Evolutionary conservation across 2,113 vertebrate species (phyloP).

Genomic region (Tauraco erythrolophus): DNA sequence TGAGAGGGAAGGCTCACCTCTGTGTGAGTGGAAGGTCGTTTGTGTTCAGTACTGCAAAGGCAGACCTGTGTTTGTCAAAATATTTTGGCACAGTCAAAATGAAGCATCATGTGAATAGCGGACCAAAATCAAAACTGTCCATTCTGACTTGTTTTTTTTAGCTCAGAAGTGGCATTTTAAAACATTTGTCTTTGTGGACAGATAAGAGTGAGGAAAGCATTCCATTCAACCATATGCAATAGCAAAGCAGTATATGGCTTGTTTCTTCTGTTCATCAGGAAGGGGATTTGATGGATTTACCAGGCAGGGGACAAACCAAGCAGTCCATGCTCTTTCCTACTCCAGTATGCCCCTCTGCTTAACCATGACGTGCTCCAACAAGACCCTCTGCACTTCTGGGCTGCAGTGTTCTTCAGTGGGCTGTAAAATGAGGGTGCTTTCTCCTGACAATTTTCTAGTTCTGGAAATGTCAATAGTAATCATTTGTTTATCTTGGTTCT

Average conservation of each 20-base stretch:
- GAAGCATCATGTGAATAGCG: neutral
- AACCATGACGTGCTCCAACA: neutral
- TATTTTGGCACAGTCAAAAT: neutral
- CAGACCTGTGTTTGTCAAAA: neutral
- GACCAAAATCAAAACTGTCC: neutral
- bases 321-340: neutral
- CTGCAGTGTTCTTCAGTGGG: neutral
- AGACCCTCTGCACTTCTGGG: neutral
- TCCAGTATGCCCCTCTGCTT: neutral
- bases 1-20: neutral
- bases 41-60: neutral
- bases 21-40: neutral
- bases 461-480: neutral
- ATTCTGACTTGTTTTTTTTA: neutral
- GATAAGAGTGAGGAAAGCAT: neutral
- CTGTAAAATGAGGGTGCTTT: neutral
- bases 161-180: neutral
- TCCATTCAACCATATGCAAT: rapidly evolving
- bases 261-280: neutral
- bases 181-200: neutral
- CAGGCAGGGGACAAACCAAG: neutral
- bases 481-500: neutral
- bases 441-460: neutral
- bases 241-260: neutral
- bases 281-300: neutral